phyloP scores from a whole-genome alignment of 2,113 vertebrate species.

The Semnornis frantzii region DNA sequence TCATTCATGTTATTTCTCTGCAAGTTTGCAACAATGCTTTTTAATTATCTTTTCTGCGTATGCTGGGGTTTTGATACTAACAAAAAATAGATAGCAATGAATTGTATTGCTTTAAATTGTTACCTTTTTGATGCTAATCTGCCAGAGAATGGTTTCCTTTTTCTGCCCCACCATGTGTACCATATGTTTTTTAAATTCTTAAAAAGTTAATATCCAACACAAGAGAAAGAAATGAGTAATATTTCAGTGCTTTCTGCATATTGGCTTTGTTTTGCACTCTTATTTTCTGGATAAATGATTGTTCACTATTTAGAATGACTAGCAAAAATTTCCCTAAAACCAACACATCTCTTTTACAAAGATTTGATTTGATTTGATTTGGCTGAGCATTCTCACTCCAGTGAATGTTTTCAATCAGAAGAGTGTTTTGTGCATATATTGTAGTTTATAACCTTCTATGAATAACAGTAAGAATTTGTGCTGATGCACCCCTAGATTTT shows the following conservation, averaged over 20 bases:
- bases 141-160: background rate
- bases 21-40: background rate
- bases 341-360: background rate
- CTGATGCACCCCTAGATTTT: background rate
- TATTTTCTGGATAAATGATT: background rate
- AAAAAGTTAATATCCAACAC: background rate
- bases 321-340: background rate
- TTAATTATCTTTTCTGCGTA: background rate
- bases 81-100: background rate
- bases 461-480: background rate
- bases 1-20: background rate
- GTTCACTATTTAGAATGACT: background rate
- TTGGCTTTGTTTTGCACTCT: background rate
- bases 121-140: background rate
- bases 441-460: background rate
- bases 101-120: background rate
- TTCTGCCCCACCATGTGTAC: background rate
- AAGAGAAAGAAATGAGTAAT: background rate
- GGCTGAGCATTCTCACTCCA: background rate
- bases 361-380: background rate
- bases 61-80: background rate
- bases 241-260: background rate
- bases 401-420: background rate
- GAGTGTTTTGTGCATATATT: background rate
- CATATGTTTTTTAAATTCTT: background rate